These are phyloP conservation scores for Philantomba maxwellii DNA, from an alignment of 2,113 vertebrate genomes.

Conservation along the genomic window DNA sequence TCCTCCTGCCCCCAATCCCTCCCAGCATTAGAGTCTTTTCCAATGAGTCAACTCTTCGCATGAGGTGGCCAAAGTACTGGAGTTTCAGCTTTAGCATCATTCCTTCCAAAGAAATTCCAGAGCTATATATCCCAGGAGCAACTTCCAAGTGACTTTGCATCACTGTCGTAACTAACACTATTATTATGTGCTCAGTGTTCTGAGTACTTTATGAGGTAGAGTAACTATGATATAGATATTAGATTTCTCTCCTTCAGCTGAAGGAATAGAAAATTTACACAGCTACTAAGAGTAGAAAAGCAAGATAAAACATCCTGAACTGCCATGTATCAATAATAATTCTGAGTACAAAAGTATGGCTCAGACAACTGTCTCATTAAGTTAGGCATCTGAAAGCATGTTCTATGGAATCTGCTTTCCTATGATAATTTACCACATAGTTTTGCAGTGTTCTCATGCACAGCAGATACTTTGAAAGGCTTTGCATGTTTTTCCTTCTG, in stretches of 20 bases:
- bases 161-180: neutral
- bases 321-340: neutral
- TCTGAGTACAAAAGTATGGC: neutral
- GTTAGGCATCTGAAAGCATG: neutral
- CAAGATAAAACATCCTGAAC: neutral
- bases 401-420: neutral
- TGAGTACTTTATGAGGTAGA: neutral
- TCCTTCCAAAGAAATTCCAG: too few species aligned
- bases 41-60: too few species aligned
- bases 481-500: neutral
- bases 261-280: neutral
- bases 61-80: too few species aligned
- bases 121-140: neutral
- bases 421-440: neutral
- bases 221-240: neutral
- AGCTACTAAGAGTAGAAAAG: neutral
- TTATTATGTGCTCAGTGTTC: neutral
- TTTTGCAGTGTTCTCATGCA: neutral
- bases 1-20: too few species aligned
- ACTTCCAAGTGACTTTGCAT: neutral
- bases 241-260: neutral
- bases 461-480: neutral
- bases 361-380: neutral
- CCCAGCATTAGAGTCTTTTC: too few species aligned
- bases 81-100: too few species aligned